phyloP scores from a whole-genome alignment of 64 coral and sea anemone genomes.

The Montipora efflorescens region DNA sequence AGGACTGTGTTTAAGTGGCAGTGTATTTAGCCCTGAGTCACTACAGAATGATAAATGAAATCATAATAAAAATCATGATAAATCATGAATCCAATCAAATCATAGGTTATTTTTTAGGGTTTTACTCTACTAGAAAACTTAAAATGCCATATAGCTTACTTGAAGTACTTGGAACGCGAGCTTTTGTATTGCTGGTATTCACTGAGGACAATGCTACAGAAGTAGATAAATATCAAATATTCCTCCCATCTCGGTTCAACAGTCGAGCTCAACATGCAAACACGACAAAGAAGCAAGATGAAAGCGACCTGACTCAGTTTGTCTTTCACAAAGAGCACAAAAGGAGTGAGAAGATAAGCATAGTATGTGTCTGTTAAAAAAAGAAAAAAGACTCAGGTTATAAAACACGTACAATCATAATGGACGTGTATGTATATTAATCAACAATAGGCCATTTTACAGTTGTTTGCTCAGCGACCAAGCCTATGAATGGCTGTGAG shows the following conservation, averaged over 20 bases:
- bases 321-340: not conserved
- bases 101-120: no score
- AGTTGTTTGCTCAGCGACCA: no score
- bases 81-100: no score
- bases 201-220: not conserved
- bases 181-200: constrained; percentile 2
- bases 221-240: constrained; percentile 10
- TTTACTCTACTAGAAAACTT: no score
- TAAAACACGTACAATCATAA: no score
- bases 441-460: no score
- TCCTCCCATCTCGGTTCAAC: not conserved
- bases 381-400: not conserved
- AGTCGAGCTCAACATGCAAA: not conserved
- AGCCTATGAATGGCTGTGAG: no score
- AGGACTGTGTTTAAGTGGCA: no score
- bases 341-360: not conserved
- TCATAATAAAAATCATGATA: no score
- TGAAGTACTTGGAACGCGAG: constrained; percentile 1
- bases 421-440: no score
- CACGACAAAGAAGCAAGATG: not conserved
- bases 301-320: not conserved
- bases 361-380: not conserved
- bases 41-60: no score
- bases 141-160: constrained; percentile 1
- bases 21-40: no score